Base-by-base conservation (phyloP, 2,113 vertebrate species). In the Merops nubicus region DNA sequence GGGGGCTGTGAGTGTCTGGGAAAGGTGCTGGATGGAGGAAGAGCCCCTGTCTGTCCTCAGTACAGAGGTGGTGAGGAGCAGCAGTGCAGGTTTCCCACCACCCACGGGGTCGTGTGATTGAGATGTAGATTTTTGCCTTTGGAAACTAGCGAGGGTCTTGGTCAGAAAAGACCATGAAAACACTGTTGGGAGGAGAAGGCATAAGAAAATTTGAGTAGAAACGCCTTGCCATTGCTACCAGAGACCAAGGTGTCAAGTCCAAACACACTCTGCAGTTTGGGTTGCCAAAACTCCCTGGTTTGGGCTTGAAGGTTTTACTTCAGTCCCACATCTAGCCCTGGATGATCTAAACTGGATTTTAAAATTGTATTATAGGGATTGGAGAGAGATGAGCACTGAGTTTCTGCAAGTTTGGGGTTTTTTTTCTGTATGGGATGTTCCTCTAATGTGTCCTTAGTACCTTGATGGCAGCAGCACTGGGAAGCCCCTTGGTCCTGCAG, bases 151-250 rank as follows among this genome's bases (percentile, higher is more conserved):
- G 6, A 42, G 38, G 2, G 12, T 43, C 36, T 59, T 18, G 8
- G 0, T 29, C 20, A n/a, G 75, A 62, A 79, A 75, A 79, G n/a
- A 72, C 15, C 33, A 31, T 4, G 7, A 42, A 70, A 78, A 54
- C 42, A 8, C 51, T 47, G 29, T 31, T 80, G 36, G 0, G 2
- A 90, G 54, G 48, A 88, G 48, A 43, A 48, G 5, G 15, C 14
- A 1, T 40, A 40, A 56, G 57, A 73, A 65, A 60, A 45, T n/a
- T 14, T 4, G 26, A 42, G 28, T 64, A 70, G 48, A 48, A 94
- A 6, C 8, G 25, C 1, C 0, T 25, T 3, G 1, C 29, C 14
- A 3, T 63, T 8, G 0, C 62, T 76, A 2, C 36, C 2, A 2
- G n/a, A 67, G 43, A 43, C 10, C 23, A 38, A 36, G 25, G 21